Base-by-base conservation (phyloP, 2,113 vertebrate genomes). In the Genyomyrus donnyi region DNA sequence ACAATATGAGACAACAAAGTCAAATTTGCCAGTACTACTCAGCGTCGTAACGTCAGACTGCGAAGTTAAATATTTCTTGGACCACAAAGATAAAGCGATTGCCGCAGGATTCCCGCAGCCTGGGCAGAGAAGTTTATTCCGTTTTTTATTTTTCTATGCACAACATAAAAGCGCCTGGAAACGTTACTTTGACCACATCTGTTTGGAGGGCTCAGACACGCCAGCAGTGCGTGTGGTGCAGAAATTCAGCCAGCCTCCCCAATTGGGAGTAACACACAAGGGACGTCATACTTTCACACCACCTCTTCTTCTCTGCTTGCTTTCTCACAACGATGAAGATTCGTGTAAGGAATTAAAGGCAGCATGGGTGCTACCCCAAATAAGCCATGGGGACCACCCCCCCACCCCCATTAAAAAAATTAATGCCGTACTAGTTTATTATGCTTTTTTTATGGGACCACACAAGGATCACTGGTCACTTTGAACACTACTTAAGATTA, bases 101-200 rank as follows among this genome's bases (percentile, higher is more conserved):
- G n/a, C 48, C 46, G 39, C 42, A 74, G 48, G n/a, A 42, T 50
- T 31, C 45, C 83, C 21, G 27, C 31, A 42, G 88, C 45, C 46
- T 49, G 70, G 66, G 17, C 45, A 50, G 46, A 53, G 31, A 48
- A 80, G 17, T 52, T 45, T 87, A 52, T 53, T 53, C 48, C 5
- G 74, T 77, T 49, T 42, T 49, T 62, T 49, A 52, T 52, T 53
- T 52, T 49, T 89, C n/a, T 42, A 24, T 50, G 31, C 50, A 17
- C 17, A 45, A 88, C 52, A 88, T 42, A 24, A 42, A 88, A 88
- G 87, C 21, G 85, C 49, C 27, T 88, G 87, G 27, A 58, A 85
- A 58, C 53, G 11, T 58, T 58, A 88, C 8, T 15, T 49, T 53
- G 49, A 52, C 42, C 17, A 85, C 50, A 84, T 85, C 89, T 89